Evolutionary conservation across 2,888 invertebrate genomes (phyloP), one percentile per base, ranked within the genome.

Genomic region (Cloeon dipterum): DNA sequence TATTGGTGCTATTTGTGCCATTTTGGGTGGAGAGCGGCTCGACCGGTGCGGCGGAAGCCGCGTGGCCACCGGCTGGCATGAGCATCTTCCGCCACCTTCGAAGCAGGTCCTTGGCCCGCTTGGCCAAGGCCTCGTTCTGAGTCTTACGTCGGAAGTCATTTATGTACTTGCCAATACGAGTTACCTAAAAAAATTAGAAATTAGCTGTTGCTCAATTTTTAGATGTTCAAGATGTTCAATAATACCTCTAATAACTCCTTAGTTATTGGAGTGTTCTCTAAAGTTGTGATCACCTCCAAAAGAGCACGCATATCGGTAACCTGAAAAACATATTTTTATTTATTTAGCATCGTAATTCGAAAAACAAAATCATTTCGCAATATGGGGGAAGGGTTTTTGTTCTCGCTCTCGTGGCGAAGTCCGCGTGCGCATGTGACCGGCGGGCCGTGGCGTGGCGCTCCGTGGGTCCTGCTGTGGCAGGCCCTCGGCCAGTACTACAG

Each of bases 281-380:
- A 68, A 59, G 76, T 67, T 62, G 81, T 72, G 67, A 93, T 81
- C 65, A 89, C 79, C 66, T 85, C 85, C 65, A 83, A 68, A 63
- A 91, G 88, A 56, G 76, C 68, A 57, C 74, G 77, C 82, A 88
- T 82, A 70, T 91, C 81, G 68, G 85, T 74, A 68, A 91, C 91
- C 91, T 91, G 60, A 41, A 70, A 26, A 41, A 41, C 4, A 26
- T 25, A 35, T 20, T 14, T 2, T 4, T 4, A 35, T n/a, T n/a
- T n/a, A n/a, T n/a, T n/a, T n/a, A n/a, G n/a, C n/a, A n/a, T n/a
- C n/a, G n/a, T n/a, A n/a, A n/a, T n/a, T n/a, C n/a, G n/a, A n/a
- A n/a, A n/a, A n/a, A n/a, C n/a, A n/a, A n/a, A n/a, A n/a, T n/a
- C n/a, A n/a, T n/a, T n/a, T n/a, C n/a, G n/a, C n/a, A n/a, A n/a